A percentile compares a stretch with the other conserved stretches of the same genome.
Conservation (phyloP, 2,113 vertebrate species). For the Campylorhamphus procurvoides region DNA sequence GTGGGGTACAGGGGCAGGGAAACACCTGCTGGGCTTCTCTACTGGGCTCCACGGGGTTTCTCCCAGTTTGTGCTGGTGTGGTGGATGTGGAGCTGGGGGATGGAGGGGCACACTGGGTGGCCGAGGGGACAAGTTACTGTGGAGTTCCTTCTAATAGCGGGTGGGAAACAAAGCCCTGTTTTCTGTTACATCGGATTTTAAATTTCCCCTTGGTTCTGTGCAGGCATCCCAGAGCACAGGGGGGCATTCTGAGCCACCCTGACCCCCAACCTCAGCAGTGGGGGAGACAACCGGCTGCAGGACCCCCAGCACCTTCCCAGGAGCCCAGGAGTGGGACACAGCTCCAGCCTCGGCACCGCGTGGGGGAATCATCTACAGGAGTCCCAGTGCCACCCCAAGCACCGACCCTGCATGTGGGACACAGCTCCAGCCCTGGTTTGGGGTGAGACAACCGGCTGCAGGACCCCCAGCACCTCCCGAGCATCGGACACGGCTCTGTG, state of each 20-base stretch:
- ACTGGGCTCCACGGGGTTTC: neutral
- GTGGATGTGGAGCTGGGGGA: fast-evolving
- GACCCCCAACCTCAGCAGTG: neutral
- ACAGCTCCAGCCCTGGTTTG: fast-evolving
- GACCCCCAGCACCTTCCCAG: neutral
- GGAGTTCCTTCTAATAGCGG: fast-evolving
- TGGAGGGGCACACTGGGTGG: neutral
- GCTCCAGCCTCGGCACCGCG: neutral
- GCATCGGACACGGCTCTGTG: fast-evolving
- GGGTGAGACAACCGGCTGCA: neutral
- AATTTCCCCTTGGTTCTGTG: fast-evolving
- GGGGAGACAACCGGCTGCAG: neutral
- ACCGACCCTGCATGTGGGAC: neutral
- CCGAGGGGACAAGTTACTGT: neutral
- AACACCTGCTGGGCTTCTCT: too few species aligned
- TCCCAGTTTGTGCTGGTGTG: neutral
- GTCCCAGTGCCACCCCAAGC: neutral
- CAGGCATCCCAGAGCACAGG: fast-evolving
- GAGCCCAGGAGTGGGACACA: neutral
- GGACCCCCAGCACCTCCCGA: neutral
- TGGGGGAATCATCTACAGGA: neutral
- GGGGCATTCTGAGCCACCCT: neutral
- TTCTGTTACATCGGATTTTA: neutral
- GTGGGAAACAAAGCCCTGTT: neutral
- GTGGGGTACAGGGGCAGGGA: neutral